These are phyloP conservation scores for Passer montanus DNA, from an alignment of 2,113 vertebrate genomes.

Conservation along the genomic window DNA sequence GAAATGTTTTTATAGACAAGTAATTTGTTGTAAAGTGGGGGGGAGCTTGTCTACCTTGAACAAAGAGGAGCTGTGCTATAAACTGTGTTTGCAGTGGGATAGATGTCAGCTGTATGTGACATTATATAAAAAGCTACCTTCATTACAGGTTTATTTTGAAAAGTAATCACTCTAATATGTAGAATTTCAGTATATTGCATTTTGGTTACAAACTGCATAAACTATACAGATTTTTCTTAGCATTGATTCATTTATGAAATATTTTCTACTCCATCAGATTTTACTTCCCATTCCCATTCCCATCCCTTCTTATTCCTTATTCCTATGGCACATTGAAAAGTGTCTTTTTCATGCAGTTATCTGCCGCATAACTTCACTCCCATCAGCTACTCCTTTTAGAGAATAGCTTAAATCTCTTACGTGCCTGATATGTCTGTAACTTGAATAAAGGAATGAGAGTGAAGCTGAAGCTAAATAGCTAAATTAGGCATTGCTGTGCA, in stretches of 20 bases:
- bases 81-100: neutral
- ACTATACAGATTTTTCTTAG: neutral
- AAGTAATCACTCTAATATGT: neutral
- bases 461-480: constrained; percentile 39
- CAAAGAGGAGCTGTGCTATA: neutral
- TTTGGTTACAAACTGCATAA: constrained; percentile 19
- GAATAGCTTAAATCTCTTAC: neutral
- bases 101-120: neutral
- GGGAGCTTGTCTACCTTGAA: neutral
- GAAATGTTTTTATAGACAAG: constrained; percentile 21
- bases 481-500: constrained; percentile 36
- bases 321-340: neutral
- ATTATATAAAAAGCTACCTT: neutral
- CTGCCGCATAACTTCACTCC: constrained; percentile 9
- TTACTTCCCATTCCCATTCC: constrained; percentile 26
- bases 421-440: neutral
- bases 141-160: neutral
- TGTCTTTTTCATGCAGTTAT: constrained; percentile 29
- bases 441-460: constrained; percentile 37
- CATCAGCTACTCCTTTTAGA: constrained; percentile 17
- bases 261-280: constrained; percentile 50
- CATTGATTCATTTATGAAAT: constrained; percentile 17
- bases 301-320: neutral
- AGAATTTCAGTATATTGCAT: neutral
- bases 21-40: neutral